Conservation (phyloP, 2,113 vertebrate species). For the Colistium nudipinnis region DNA sequence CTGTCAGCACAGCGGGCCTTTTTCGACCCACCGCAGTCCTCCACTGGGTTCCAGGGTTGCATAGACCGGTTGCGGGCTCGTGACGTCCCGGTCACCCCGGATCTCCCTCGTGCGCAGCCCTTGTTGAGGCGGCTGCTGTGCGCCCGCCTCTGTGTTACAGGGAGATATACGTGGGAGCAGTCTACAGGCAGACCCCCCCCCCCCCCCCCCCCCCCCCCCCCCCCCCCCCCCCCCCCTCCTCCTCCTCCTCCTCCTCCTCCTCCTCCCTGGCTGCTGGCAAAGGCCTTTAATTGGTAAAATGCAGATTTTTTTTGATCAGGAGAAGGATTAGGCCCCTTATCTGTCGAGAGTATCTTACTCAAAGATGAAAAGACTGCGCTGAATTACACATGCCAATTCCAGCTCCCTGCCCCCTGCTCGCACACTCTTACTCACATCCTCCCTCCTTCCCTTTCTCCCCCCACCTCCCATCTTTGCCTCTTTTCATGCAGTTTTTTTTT, state of each 20-base stretch:
- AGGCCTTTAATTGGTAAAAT: slow-evolving; percentile 99
- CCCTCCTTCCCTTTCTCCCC: slow-evolving; percentile 22
- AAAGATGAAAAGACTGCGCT: slow-evolving; percentile 96
- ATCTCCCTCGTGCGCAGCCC: slow-evolving; percentile 39
- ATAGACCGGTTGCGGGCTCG: slow-evolving; percentile 64
- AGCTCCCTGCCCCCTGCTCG: slow-evolving; percentile 66
- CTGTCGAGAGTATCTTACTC: slow-evolving; percentile 95
- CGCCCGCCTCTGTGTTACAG: slow-evolving; percentile 87
- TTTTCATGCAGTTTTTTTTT: slow-evolving; percentile 27
- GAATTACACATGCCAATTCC: slow-evolving; percentile 95
- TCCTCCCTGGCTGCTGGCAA: slow-evolving; percentile 89
- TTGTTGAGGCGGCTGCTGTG: slow-evolving; percentile 74
- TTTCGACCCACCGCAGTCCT: slow-evolving; percentile 17
- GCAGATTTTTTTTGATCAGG: slow-evolving; percentile 98
- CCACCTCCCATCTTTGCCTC: slow-evolving; percentile 37
- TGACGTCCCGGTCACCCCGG: slow-evolving; percentile 77
- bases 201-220: slow-evolving; percentile 86
- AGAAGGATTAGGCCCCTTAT: slow-evolving; percentile 97
- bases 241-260: slow-evolving; percentile 81
- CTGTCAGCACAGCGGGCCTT: slow-evolving; percentile 34
- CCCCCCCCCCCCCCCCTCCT: slow-evolving; percentile 83
- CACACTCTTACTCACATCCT: slow-evolving; percentile 36
- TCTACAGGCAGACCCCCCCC: slow-evolving; percentile 83
- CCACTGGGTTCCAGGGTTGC: slow-evolving; percentile 34
- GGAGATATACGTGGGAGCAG: slow-evolving; percentile 90